phyloP scores from a whole-genome alignment of 2,797 vertebrate genomes.

The Clamator glandarius region DNA sequence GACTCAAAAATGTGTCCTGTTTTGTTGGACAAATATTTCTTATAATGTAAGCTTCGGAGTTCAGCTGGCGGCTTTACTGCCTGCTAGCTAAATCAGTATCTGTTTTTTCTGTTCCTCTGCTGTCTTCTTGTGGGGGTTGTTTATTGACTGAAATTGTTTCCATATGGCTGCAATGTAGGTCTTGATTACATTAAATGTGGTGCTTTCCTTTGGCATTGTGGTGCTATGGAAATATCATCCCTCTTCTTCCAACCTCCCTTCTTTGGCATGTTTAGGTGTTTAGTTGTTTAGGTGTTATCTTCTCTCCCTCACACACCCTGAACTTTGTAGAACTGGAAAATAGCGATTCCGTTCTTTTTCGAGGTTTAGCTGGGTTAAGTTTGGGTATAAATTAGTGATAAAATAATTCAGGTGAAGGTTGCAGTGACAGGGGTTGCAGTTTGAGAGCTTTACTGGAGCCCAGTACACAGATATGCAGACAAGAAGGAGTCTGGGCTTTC shows the following conservation, averaged over 20 bases:
- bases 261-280: background rate
- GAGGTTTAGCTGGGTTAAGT: background rate
- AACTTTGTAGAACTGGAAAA: background rate
- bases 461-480: background rate
- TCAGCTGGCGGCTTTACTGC: background rate
- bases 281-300: background rate
- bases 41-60: background rate
- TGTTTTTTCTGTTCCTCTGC: constrained; percentile 46
- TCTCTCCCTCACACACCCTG: too few species aligned
- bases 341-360: background rate
- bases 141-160: constrained; percentile 75
- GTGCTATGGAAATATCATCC: constrained; percentile 2
- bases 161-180: constrained; percentile 66
- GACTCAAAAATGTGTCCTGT: background rate
- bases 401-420: background rate
- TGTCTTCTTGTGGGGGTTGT: constrained; percentile 50
- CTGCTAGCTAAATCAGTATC: constrained; percentile 12
- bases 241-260: background rate
- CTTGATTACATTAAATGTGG: constrained; percentile 71
- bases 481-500: background rate
- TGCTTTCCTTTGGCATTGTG: constrained; percentile 60
- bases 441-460: background rate
- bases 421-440: background rate
- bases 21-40: background rate
- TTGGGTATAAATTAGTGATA: background rate